Conservation (phyloP, 2,888 invertebrate species). For the Anoplius nigerrimus region DNA sequence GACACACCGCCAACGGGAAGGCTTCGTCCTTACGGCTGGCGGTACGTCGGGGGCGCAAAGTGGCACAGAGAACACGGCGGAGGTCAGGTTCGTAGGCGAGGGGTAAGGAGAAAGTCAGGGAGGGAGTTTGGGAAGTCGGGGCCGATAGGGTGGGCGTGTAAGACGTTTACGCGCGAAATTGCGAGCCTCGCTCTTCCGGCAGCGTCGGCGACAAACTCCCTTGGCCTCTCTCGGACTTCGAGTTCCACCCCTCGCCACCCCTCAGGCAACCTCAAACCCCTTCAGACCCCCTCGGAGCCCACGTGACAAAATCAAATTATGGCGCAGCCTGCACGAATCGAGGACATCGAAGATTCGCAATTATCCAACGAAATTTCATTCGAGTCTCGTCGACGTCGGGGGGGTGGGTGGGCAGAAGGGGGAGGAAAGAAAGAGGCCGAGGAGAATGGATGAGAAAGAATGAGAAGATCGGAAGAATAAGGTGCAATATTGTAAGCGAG, state of each 20-base stretch:
- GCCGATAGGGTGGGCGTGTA: neutral
- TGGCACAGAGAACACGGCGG: neutral
- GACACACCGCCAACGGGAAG: neutral
- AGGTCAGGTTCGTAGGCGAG: neutral
- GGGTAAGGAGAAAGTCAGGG: neutral
- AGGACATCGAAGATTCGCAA: slow-evolving; percentile 43
- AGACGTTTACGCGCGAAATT: slow-evolving; percentile 24
- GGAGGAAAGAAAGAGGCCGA: too few relatives aligned
- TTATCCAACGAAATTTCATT: slow-evolving; percentile 47
- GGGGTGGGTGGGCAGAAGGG: too few relatives aligned
- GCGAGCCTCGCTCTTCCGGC: slow-evolving; percentile 6
- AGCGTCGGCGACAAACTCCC: neutral
- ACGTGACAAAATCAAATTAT: slow-evolving; percentile 37
- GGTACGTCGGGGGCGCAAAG: neutral
- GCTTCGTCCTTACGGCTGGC: neutral
- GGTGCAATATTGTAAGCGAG: too few relatives aligned
- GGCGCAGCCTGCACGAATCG: slow-evolving; percentile 27
- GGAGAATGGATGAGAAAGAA: too few relatives aligned
- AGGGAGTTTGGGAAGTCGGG: neutral
- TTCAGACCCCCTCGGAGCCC: neutral
- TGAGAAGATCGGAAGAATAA: too few relatives aligned
- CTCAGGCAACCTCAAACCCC: too few relatives aligned
- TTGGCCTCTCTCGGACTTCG: neutral
- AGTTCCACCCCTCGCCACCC: neutral
- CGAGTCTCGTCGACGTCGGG: slow-evolving; percentile 22